Base-by-base conservation (phyloP, 2,888 invertebrate species). In the Lucinisca nassula region DNA sequence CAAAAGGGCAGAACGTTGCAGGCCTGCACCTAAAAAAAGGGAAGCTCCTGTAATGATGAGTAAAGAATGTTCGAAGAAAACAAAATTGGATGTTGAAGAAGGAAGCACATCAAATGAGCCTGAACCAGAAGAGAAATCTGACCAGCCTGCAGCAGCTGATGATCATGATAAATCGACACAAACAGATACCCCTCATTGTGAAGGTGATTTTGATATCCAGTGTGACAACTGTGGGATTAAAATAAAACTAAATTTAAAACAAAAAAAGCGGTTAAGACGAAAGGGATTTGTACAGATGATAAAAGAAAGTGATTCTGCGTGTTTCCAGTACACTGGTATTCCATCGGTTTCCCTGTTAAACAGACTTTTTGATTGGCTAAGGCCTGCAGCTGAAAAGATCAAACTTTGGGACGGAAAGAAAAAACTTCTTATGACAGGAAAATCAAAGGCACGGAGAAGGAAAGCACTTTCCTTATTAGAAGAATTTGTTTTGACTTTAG, bases 331-430 rank as follows among this genome's bases (percentile, higher is more conserved):
- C 24, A 74, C 74, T 21, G 74, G 74, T 24, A 17, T 74, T 24
- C 74, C 74, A 40, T 38, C 35, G 6, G n/a, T 21, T 8, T 17
- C n/a, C 6, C n/a, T 45, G n/a, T 40, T 74, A 21, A 74, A 2
- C n/a, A 12, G 24, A 37, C 10, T 74, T 21, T 74, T 74, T n/a
- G 12, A 24, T 24, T 74, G 74, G 74, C 14, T 74, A 8, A 74
- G 40, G 38, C 40, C 38, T 8, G 21, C 74, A 21, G 40, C 74
- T 40, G 30, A 37, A 30, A 40, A 74, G 8, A 74, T 74, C 17
- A 74, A 74, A 74, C 74, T 74, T 40, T 74, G 74, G 74, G 74
- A 74, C 24, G 74, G 74, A 40, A 74, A 55, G 38, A 35, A 40
- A n/a, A 74, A 74, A 74, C 38, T n/a, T n/a, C n/a, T n/a, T n/a